Evolutionary conservation across 2,797 vertebrate genomes (phyloP).

Genomic region (Semaprochilodus insignis): DNA sequence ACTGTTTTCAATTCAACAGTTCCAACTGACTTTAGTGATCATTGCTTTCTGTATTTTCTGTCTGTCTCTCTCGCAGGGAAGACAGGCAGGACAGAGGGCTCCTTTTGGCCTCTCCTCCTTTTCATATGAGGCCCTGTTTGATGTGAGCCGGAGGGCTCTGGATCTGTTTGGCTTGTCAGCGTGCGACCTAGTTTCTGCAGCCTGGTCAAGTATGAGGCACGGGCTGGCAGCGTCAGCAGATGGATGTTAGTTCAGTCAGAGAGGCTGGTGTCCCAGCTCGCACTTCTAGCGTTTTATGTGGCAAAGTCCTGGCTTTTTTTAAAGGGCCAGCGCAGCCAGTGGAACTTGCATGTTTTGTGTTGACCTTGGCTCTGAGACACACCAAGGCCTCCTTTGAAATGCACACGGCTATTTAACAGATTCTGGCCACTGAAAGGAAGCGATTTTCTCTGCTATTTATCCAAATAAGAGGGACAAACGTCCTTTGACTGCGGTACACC

Average conservation of each 20-base stretch:
- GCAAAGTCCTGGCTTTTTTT: constrained; percentile 36
- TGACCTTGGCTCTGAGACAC: constrained; percentile 61
- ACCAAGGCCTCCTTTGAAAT: constrained; percentile 56
- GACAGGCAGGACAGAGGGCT: constrained; percentile 20
- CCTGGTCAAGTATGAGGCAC: constrained; percentile 57
- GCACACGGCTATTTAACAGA: constrained; percentile 45
- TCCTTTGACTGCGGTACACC: constrained; percentile 49
- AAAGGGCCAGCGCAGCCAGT: constrained; percentile 6
- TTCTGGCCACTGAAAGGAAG: constrained; percentile 45
- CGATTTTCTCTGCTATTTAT: constrained; percentile 64
- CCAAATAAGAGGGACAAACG: constrained; percentile 56
- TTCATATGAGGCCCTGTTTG: constrained; percentile 1
- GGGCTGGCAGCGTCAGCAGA: constrained; percentile 37
- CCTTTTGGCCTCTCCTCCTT: constrained; percentile 23
- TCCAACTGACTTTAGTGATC: too few relatives aligned
- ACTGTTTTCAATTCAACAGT: too few relatives aligned
- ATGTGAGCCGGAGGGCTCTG: constrained; percentile 12
- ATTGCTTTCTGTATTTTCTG: too few relatives aligned
- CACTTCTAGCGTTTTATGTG: constrained; percentile 24
- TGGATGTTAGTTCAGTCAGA: constrained; percentile 49
- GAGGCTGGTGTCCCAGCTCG: constrained; percentile 23
- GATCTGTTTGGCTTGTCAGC: constrained; percentile 46
- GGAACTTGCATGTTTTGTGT: constrained; percentile 53
- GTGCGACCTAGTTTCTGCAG: constrained; percentile 62
- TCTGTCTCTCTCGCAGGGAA: too few relatives aligned